Conservation (phyloP, 2,888 invertebrate species). For the Sisyra terminalis region DNA sequence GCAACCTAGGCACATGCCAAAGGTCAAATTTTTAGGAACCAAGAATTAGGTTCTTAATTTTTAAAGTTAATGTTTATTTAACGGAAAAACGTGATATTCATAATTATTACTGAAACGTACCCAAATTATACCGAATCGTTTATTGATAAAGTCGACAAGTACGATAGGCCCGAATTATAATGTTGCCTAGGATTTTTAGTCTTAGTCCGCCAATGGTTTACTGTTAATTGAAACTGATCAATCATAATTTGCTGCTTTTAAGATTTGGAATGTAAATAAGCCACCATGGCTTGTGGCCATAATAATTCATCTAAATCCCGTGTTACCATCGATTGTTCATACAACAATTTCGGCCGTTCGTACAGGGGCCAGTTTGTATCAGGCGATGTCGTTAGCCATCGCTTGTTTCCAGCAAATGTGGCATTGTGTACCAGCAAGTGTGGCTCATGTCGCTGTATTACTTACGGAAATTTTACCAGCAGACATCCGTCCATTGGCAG, state of each 20-base stretch:
- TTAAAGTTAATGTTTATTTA: too few relatives aligned
- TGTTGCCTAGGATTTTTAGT: too few relatives aligned
- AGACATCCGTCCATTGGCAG: constrained; percentile 49
- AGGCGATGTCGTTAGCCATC: constrained; percentile 59
- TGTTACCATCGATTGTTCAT: constrained; percentile 45
- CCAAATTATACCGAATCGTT: too few relatives aligned
- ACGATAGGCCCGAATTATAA: neutral
- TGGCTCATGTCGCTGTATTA: constrained; percentile 30
- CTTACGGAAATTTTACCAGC: constrained; percentile 55
- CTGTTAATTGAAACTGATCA: neutral
- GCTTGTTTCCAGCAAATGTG: constrained; percentile 51
- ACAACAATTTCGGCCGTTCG: constrained; percentile 53
- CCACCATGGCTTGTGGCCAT: constrained; percentile 65
- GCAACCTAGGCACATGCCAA: too few relatives aligned
- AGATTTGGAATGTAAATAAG: constrained; percentile 69
- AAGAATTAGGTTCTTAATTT: too few relatives aligned
- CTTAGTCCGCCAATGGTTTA: too few relatives aligned
- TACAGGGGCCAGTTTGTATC: constrained; percentile 64
- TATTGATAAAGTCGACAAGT: too few relatives aligned
- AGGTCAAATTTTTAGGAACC: too few relatives aligned
- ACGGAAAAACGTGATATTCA: too few relatives aligned
- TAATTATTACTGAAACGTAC: too few relatives aligned
- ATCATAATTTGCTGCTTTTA: constrained; percentile 11
- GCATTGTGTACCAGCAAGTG: constrained; percentile 46
- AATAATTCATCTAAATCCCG: constrained; percentile 42